Evolutionary conservation across 2,888 invertebrate species (phyloP).

Genomic region (Latheticus oryzae): DNA sequence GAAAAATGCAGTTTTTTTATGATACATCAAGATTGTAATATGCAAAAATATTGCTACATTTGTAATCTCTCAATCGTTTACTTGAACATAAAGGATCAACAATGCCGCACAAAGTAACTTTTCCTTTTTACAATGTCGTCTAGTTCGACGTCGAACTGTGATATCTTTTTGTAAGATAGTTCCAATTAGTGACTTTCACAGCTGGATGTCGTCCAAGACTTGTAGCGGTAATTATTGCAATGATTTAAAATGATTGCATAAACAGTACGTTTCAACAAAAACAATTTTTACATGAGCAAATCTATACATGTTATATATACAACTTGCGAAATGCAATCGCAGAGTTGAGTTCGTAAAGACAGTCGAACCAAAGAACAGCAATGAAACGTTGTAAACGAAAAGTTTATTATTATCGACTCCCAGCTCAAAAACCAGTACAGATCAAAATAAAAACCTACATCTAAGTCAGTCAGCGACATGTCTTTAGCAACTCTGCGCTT

Average conservation of each 20-base stretch:
- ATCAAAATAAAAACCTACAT: constrained; percentile 58
- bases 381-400: constrained; percentile 49
- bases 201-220: constrained; percentile 32
- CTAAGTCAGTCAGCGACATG: constrained; percentile 64
- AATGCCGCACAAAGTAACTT: constrained; percentile 58
- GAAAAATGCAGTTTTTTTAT: constrained; percentile 61
- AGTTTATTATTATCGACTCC: constrained; percentile 54
- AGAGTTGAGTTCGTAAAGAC: constrained; percentile 51
- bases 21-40: constrained; percentile 64
- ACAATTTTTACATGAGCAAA: constrained; percentile 66
- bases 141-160: constrained; percentile 38
- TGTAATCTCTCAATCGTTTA: constrained; percentile 63
- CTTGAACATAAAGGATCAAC: constrained; percentile 62
- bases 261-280: constrained; percentile 64
- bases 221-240: constrained; percentile 44
- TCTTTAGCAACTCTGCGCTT: constrained; percentile 57
- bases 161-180: constrained; percentile 15
- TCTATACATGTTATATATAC: constrained; percentile 65
- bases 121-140: constrained; percentile 47
- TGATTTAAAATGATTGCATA: constrained; percentile 51
- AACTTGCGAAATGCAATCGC: constrained; percentile 53
- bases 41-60: constrained; percentile 69
- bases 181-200: constrained; percentile 18
- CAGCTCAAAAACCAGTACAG: constrained; percentile 49
- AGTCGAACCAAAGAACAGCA: constrained; percentile 55